Base-by-base conservation (phyloP, 2,113 vertebrate species). In the Penelope pileata region DNA sequence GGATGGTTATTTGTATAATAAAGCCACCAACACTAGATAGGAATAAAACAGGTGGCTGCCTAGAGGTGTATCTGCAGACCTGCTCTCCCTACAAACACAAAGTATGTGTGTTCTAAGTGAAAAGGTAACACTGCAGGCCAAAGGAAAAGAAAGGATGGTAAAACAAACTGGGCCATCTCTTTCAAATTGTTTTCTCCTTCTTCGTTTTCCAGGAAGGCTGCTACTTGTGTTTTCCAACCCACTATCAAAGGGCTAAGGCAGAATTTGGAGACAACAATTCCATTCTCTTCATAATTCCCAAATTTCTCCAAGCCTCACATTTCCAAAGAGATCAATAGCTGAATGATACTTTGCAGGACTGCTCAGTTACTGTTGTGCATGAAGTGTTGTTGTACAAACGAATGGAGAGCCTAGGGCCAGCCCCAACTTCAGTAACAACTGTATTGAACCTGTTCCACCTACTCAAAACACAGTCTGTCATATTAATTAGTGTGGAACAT, bases 81-180 rank as follows among this genome's bases (percentile, higher is more conserved):
- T 53, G 38, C 8, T 83, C 67, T 70, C 38, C 40, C 32, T 38
- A 43, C 10, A 59, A 24, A 12, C 11, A 22, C 3, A 24, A 5
- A 68, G 12, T 2, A 2, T 2, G 0, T 42, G 16, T 16, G 6
- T 23, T 83, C 3, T 32, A 43, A 59, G 12, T 16, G 16, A 18
- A 75, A 59, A 74, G 32, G 9, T 10, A 54, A 7, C 14, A 59
- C 14, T 16, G 59, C 1, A 1, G 10, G 16, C 53, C 48, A 83
- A 64, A 75, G 21, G 5, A 47, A 86, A 58, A 2, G 12, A 34
- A 69, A 12, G 30, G 34, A 64, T 27, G 12, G 63, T 54, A 15
- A 54, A 40, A 10, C 48, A 30, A 53, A 59, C 36, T 38, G 14
- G 16, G 4, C 2, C 19, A 40, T 16, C 6, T 16, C 24, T 63